A percentile compares a stretch with the other conserved stretches of the same genome.
These are phyloP conservation scores for Xenopus borealis DNA, from an alignment of 2,113 vertebrate genomes.

Conservation along the genomic window DNA sequence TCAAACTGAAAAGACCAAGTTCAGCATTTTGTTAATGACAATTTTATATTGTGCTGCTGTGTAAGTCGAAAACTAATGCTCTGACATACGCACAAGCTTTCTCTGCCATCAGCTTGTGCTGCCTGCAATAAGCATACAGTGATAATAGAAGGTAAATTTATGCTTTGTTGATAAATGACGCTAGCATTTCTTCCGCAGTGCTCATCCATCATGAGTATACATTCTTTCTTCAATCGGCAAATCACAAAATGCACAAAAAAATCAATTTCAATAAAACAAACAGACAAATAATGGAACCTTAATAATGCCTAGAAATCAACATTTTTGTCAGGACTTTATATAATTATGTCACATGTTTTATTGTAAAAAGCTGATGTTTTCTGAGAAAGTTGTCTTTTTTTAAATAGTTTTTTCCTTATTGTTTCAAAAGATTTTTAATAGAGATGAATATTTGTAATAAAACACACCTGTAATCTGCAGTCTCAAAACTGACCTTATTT, in stretches of 20 bases:
- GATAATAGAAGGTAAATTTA: slow-evolving; percentile 32
- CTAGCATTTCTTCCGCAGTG: slow-evolving; percentile 7
- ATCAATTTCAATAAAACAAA: neutral
- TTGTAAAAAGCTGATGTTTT: neutral
- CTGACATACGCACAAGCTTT: neutral
- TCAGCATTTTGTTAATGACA: too few relatives aligned
- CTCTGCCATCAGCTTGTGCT: slow-evolving; percentile 3
- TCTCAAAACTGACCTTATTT: neutral
- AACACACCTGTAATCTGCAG: neutral
- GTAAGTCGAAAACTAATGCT: too few relatives aligned
- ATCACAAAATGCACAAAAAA: neutral
- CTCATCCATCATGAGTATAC: slow-evolving; percentile 38
- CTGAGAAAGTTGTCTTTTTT: neutral
- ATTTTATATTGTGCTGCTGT: too few relatives aligned
- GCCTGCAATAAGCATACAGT: slow-evolving; percentile 20
- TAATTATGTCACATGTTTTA: neutral
- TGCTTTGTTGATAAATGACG: slow-evolving; percentile 29
- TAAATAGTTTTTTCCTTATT: neutral
- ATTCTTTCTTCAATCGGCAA: slow-evolving; percentile 17
- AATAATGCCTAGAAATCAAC: neutral
- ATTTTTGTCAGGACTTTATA: neutral
- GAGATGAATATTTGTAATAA: neutral
- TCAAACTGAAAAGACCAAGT: too few relatives aligned
- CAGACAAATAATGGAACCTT: neutral
- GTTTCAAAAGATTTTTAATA: neutral